Conservation (phyloP, 2,113 vertebrate species). For the Aptenodytes patagonicus region DNA sequence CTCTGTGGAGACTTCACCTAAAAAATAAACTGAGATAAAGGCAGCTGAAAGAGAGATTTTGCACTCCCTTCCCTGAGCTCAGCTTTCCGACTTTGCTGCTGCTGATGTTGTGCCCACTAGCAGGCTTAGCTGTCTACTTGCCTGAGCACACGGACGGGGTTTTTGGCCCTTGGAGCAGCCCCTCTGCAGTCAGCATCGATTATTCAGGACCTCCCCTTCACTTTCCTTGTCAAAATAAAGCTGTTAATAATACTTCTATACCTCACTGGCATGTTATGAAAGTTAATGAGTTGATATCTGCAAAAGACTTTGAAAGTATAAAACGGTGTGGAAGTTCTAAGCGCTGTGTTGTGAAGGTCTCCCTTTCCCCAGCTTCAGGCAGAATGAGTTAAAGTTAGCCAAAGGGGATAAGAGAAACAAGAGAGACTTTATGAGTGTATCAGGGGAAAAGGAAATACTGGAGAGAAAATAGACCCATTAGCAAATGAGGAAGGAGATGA, state of each 20-base stretch:
- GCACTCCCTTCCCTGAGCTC: background rate
- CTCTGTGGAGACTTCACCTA: background rate
- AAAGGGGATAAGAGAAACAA: constrained; percentile 19
- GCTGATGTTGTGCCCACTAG: background rate
- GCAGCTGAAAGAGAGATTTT: background rate
- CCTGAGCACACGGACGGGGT: background rate
- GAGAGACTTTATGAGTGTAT: constrained; percentile 26
- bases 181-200: background rate
- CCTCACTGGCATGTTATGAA: background rate
- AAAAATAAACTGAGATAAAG: background rate
- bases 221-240: constrained; percentile 30
- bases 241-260: background rate
- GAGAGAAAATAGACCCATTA: constrained; percentile 67
- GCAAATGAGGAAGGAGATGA: constrained; percentile 72
- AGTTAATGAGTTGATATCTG: constrained; percentile 30
- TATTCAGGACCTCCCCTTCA: background rate
- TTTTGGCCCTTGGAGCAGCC: background rate
- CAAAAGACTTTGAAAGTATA: constrained; percentile 17
- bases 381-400: constrained; percentile 58
- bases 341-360: background rate
- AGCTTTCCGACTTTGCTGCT: background rate
- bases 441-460: constrained; percentile 51
- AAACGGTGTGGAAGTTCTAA: background rate
- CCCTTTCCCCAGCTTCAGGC: background rate
- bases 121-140: background rate